A percentile compares a stretch with the other conserved stretches of the same genome.
Conservation (phyloP, 2,797 vertebrate genomes). For the Tamandua tetradactyla region DNA sequence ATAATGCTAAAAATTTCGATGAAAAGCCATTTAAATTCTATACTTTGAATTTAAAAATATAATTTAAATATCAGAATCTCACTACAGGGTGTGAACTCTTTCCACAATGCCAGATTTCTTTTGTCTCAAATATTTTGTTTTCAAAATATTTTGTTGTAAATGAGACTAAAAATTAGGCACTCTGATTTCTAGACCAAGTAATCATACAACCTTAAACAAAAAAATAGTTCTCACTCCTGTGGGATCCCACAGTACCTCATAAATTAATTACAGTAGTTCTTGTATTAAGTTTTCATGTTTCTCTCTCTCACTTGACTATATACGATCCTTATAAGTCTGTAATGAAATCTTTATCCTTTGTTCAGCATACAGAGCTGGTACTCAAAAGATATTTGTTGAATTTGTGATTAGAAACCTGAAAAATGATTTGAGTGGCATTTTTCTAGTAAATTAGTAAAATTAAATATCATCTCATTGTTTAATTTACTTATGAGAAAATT, state of each 20-base stretch:
- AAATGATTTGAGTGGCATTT: not conserved
- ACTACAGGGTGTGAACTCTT: not conserved
- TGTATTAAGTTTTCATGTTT: not conserved
- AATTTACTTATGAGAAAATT: not conserved
- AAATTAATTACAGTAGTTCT: not conserved
- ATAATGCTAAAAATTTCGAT: not conserved
- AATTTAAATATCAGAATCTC: not conserved
- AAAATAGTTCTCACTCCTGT: not conserved
- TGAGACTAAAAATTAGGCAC: fast-evolving
- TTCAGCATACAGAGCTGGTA: not conserved
- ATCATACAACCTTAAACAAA: no score
- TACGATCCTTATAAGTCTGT: fast-evolving
- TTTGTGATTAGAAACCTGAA: not conserved
- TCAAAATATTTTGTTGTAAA: fast-evolving
- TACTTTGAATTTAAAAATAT: not conserved
- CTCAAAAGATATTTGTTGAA: not conserved
- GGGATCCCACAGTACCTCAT: not conserved
- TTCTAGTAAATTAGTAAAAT: not conserved
- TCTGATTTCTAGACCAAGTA: not conserved
- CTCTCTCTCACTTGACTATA: fast-evolving
- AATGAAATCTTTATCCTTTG: not conserved
- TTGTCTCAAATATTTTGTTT: fast-evolving
- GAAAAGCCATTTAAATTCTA: not conserved
- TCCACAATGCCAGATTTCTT: fast-evolving
- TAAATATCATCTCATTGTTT: not conserved